Evolutionary conservation across 2,797 vertebrate genomes (phyloP).

Genomic region (Dryobates pubescens): DNA sequence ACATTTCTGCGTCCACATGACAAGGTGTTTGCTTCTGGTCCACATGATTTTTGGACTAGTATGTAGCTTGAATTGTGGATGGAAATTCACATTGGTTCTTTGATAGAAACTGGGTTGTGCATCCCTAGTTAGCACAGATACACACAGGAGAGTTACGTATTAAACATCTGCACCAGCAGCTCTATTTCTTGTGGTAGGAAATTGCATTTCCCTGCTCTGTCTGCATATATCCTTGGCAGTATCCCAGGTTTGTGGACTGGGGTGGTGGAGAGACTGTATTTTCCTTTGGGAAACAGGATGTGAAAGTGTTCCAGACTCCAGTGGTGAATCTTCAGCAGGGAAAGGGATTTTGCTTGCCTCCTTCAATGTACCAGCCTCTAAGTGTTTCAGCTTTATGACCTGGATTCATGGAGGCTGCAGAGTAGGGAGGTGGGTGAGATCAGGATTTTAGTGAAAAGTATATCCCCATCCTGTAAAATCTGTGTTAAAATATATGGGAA

Average conservation of each 20-base stretch:
- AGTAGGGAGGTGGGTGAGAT: background rate
- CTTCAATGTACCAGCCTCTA: background rate
- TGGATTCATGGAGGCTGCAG: background rate
- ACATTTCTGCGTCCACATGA: background rate
- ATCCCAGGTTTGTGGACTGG: background rate
- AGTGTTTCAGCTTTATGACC: background rate
- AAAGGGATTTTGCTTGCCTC: background rate
- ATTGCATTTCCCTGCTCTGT: background rate
- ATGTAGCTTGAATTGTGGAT: background rate
- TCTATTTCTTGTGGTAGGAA: conserved; percentile 29
- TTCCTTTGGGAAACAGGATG: background rate
- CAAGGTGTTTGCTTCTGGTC: background rate
- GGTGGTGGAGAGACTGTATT: background rate
- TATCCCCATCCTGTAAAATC: background rate
- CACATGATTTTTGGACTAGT: background rate
- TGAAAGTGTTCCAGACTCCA: background rate
- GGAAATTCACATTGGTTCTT: background rate
- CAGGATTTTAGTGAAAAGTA: background rate
- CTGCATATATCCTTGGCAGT: conserved; percentile 5
- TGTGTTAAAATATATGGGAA: background rate
- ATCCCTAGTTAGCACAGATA: background rate
- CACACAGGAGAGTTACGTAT: background rate
- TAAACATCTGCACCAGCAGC: conserved; percentile 10
- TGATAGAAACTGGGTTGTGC: background rate
- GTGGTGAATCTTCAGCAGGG: background rate